A percentile compares a stretch with the other conserved stretches of the same genome.
phyloP scores from a whole-genome alignment of 2,113 vertebrate species.

The Aphelocoma coerulescens region DNA sequence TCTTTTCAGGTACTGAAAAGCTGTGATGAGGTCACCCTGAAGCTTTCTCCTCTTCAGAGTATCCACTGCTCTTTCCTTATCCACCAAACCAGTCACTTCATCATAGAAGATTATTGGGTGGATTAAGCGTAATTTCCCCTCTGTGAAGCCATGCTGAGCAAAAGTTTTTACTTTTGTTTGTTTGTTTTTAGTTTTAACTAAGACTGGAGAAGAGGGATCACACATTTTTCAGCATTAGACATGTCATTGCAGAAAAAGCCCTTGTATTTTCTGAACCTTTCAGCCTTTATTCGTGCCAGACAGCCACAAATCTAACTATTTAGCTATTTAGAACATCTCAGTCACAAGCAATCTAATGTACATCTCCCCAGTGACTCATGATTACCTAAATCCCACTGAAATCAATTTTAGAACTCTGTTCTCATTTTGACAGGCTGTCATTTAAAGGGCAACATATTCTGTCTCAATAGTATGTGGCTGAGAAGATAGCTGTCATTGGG shows the following conservation, averaged over 20 bases:
- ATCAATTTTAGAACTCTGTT: not conserved
- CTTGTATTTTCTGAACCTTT: not conserved
- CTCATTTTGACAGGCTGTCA: not conserved
- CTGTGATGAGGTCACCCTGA: not conserved
- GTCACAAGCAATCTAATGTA: not conserved
- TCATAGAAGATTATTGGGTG: not conserved
- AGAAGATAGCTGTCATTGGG: not conserved
- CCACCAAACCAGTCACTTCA: not conserved
- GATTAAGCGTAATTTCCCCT: not conserved
- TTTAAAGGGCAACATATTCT: not conserved
- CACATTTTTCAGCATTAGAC: not conserved
- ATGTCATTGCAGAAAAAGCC: not conserved
- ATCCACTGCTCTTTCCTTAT: not conserved
- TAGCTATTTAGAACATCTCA: not conserved
- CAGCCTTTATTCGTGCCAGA: not conserved
- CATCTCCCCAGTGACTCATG: not conserved
- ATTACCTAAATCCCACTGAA: not conserved
- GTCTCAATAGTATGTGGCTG: fast-evolving
- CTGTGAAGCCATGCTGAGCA: not conserved
- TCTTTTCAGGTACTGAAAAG: not conserved
- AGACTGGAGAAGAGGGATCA: not conserved
- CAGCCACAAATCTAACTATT: not conserved
- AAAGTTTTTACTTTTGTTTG: not conserved
- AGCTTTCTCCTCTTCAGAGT: not conserved
- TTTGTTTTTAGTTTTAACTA: not conserved